Conservation (phyloP, 2,888 invertebrate species). For the Agonopterix arenella region DNA sequence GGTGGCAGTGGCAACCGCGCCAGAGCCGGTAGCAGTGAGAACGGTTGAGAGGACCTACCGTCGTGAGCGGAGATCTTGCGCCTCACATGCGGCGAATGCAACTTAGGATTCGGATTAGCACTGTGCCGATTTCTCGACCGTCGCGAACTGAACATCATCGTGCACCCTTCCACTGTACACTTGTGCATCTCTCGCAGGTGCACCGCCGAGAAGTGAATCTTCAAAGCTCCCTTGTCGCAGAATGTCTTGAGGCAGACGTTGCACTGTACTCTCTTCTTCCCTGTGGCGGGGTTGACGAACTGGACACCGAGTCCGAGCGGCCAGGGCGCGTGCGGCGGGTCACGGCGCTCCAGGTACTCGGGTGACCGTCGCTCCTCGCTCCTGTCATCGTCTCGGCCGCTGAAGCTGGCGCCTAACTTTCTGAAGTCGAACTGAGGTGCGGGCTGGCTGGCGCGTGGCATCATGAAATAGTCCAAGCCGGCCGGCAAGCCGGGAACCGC, state of each 20-base stretch:
- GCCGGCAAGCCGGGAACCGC: slow-evolving; percentile 67
- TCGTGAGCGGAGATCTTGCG: slow-evolving; percentile 96
- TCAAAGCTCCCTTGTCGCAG: slow-evolving; percentile 98
- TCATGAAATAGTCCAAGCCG: slow-evolving; percentile 72
- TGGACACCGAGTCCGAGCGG: slow-evolving; percentile 90
- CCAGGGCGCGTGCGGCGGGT: slow-evolving; percentile 79
- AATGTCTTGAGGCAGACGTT: slow-evolving; percentile 98
- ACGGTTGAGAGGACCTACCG: slow-evolving; percentile 90
- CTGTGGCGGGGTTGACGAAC: slow-evolving; percentile 92
- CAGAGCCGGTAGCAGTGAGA: slow-evolving; percentile 83
- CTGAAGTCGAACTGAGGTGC: slow-evolving; percentile 94
- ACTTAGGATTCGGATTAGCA: slow-evolving; percentile 97
- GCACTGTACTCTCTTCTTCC: slow-evolving; percentile 97
- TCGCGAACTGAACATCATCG: slow-evolving; percentile 98
- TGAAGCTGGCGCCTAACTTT: slow-evolving; percentile 82
- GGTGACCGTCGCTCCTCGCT: slow-evolving; percentile 59
- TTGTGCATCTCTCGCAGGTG: slow-evolving; percentile 99
- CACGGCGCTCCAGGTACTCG: slow-evolving; percentile 57
- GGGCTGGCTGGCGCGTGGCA: slow-evolving; percentile 83
- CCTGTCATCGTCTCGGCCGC: slow-evolving; percentile 69
- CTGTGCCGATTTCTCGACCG: slow-evolving; percentile 96
- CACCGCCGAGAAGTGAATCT: slow-evolving; percentile 99
- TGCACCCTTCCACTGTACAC: slow-evolving; percentile 98
- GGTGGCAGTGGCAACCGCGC: slow-evolving; percentile 84
- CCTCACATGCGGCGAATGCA: slow-evolving; percentile 96